Percentiles rank a stretch among this genome's conserved stretches.
These are phyloP conservation scores for Ceratoteleas bidentatus DNA, from an alignment of 1,140 invertebrate genomes.

Conservation along the genomic window DNA sequence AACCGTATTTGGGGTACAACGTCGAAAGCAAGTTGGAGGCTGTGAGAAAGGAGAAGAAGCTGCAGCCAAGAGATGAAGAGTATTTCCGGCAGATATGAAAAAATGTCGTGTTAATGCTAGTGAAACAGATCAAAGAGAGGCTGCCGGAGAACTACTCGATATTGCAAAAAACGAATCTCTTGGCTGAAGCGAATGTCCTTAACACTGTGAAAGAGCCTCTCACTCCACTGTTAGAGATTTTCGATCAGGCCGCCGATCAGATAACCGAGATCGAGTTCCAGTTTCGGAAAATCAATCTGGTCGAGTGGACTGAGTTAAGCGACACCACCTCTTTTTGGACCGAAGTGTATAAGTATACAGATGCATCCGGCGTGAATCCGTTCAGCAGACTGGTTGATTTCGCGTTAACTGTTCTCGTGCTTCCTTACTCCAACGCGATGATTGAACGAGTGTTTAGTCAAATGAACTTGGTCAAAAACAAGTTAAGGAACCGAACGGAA, in stretches of 20 bases:
- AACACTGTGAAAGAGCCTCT: slow-evolving; percentile 20
- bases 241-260: slow-evolving; percentile 10
- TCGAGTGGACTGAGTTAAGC: slow-evolving; percentile 14
- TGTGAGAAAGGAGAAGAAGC: slow-evolving; percentile 18
- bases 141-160: slow-evolving; percentile 32
- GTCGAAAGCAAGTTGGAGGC: slow-evolving; percentile 25
- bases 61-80: slow-evolving; percentile 4
- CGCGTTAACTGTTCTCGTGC: slow-evolving; percentile 15
- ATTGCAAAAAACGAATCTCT: slow-evolving; percentile 28
- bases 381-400: slow-evolving; percentile 41
- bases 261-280: slow-evolving; percentile 54
- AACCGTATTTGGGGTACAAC: slow-evolving; percentile 38
- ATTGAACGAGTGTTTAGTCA: slow-evolving; percentile 39
- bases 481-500: slow-evolving; percentile 7
- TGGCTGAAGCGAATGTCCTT: slow-evolving; percentile 23
- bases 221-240: slow-evolving; percentile 15
- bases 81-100: slow-evolving; percentile 34
- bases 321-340: slow-evolving; percentile 11
- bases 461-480: slow-evolving; percentile 55
- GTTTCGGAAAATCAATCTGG: slow-evolving; percentile 32
- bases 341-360: slow-evolving; percentile 10
- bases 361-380: slow-evolving; percentile 24
- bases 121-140: slow-evolving; percentile 34
- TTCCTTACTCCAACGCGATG: slow-evolving; percentile 5
- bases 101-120: slow-evolving; percentile 32